These are phyloP conservation scores for Ornithorhynchus anatinus DNA, from an alignment of 2,113 vertebrate species.

Conservation along the genomic window DNA sequence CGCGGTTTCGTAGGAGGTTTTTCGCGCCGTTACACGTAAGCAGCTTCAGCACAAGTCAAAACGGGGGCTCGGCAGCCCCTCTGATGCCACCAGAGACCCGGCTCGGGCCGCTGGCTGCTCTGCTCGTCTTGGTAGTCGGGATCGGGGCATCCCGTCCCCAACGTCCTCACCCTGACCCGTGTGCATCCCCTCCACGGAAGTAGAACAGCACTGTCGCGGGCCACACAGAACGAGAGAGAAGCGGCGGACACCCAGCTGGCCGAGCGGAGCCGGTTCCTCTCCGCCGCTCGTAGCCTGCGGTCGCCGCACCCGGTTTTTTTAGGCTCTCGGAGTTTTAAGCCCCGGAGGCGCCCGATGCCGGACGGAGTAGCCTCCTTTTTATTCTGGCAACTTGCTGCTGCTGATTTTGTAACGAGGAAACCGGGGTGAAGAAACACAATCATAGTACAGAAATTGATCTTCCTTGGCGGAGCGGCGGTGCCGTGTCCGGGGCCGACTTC, in stretches of 20 bases:
- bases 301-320: constrained; percentile 45
- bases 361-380: constrained; percentile 53
- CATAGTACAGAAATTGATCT: constrained; percentile 30
- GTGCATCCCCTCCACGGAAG: constrained; percentile 16
- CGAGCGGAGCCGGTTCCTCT: neutral
- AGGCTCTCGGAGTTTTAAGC: constrained; percentile 39
- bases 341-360: constrained; percentile 60
- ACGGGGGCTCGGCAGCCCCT: constrained; percentile 26
- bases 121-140: neutral
- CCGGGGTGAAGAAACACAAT: constrained; percentile 25
- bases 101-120: constrained; percentile 28
- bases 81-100: constrained; percentile 7
- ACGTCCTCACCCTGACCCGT: constrained; percentile 8
- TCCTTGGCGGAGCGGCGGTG: too few relatives aligned
- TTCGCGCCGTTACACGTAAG: neutral
- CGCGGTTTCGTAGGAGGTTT: neutral
- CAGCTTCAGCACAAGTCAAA: constrained; percentile 18
- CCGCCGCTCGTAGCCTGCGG: constrained; percentile 53
- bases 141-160: neutral
- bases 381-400: constrained; percentile 57
- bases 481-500: too few relatives aligned
- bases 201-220: neutral
- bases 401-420: constrained; percentile 44
- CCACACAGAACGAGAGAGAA: constrained; percentile 1
- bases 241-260: neutral